Conservation (phyloP, 2,888 invertebrate genomes). For the Graphium colonna region DNA sequence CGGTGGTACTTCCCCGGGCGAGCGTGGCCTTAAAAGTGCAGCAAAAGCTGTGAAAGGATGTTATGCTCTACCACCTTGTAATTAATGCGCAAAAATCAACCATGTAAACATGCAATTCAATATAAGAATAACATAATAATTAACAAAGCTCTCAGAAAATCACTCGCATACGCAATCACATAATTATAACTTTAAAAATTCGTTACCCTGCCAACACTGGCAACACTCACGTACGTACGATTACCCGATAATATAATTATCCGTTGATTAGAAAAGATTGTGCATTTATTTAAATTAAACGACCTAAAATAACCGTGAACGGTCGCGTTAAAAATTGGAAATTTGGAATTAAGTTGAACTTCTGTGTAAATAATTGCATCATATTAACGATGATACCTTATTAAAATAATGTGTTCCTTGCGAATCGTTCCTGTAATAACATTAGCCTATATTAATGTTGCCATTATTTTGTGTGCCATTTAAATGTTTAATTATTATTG, state of each 20-base stretch:
- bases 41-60: too few species aligned
- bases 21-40: too few species aligned
- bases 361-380: constrained; percentile 20
- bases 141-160: not conserved
- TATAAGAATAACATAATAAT: too few species aligned
- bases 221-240: constrained; percentile 5
- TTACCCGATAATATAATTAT: constrained; percentile 8
- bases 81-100: constrained; percentile 8
- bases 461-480: constrained; percentile 10
- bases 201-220: not conserved
- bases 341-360: not conserved
- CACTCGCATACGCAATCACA: not conserved
- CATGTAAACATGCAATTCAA: not conserved
- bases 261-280: constrained; percentile 16
- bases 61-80: too few species aligned
- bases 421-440: constrained; percentile 11
- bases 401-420: constrained; percentile 15
- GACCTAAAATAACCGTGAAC: constrained; percentile 15
- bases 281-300: constrained; percentile 22
- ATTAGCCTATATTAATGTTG: constrained; percentile 15
- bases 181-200: not conserved
- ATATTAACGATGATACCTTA: constrained; percentile 19
- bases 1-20: too few species aligned
- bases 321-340: not conserved
- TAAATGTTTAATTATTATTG: constrained; percentile 17